Evolutionary conservation across 92 coral and sea anemone genomes (phyloP).

Genomic region (Epizoanthus fatuus): DNA sequence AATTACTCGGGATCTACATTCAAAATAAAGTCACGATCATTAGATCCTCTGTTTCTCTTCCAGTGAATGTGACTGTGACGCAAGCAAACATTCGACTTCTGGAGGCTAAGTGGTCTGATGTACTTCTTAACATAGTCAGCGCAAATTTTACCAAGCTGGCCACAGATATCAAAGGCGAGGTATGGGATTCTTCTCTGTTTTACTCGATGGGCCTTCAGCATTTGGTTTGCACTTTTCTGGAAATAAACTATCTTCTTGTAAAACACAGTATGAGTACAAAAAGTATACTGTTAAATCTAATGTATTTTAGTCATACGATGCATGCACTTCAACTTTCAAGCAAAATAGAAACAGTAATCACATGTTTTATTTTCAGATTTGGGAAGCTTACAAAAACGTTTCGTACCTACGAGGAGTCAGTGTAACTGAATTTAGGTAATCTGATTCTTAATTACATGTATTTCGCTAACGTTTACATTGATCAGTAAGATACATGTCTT

Average conservation of each 20-base stretch:
- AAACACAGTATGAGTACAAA: too few relatives aligned
- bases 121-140: conserved; percentile 16
- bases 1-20: too few relatives aligned
- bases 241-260: too few relatives aligned
- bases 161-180: conserved; percentile 28
- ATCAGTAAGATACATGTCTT: too few relatives aligned
- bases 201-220: too few relatives aligned
- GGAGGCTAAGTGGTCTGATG: conserved; percentile 36
- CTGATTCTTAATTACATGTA: neutral
- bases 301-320: too few relatives aligned
- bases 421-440: conserved; percentile 27
- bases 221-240: too few relatives aligned
- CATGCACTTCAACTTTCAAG: too few relatives aligned
- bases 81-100: conserved; percentile 56
- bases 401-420: conserved; percentile 23
- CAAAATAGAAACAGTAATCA: too few relatives aligned
- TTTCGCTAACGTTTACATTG: neutral
- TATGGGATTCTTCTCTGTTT: neutral
- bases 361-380: neutral
- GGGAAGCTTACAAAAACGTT: conserved; percentile 11
- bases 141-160: conserved; percentile 35
- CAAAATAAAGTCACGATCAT: neutral
- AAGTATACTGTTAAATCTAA: too few relatives aligned
- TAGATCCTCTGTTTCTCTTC: neutral
- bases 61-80: conserved; percentile 49